Conservation (phyloP, 1,140 invertebrate genomes). For the Pantala flavescens region DNA sequence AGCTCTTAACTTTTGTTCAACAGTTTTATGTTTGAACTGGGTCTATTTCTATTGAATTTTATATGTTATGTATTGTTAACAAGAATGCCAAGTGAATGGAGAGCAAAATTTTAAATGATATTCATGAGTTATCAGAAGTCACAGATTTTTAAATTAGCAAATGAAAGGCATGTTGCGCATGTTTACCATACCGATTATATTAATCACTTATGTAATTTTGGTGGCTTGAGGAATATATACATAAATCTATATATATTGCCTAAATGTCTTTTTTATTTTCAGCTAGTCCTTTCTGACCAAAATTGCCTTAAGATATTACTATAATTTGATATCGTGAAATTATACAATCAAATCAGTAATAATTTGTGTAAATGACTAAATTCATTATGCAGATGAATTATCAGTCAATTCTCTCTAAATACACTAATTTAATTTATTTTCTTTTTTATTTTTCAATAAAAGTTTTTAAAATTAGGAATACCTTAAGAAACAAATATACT, state of each 20-base stretch:
- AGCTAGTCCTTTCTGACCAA: neutral
- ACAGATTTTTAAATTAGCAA: slow-evolving; percentile 8
- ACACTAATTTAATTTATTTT: no score
- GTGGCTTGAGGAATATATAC: slow-evolving; percentile 9
- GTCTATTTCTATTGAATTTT: neutral
- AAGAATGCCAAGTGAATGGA: neutral
- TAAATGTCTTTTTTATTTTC: neutral
- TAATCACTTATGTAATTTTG: slow-evolving; percentile 10
- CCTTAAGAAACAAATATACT: no score
- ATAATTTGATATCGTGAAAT: no score
- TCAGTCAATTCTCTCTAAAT: no score
- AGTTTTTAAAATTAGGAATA: no score
- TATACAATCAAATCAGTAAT: no score
- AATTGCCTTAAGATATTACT: no score
- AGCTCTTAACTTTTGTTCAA: neutral
- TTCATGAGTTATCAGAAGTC: slow-evolving; percentile 9
- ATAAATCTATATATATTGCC: slow-evolving; percentile 10
- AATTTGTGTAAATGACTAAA: no score
- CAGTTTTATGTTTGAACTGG: slow-evolving; percentile 9
- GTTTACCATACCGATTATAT: slow-evolving; percentile 10
- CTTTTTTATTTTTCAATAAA: no score
- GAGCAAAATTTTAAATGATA: slow-evolving; percentile 10
- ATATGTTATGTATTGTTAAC: neutral
- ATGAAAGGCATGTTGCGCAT: slow-evolving; percentile 8
- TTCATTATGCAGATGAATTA: no score